Percentiles rank a stretch among this genome's conserved stretches.
Evolutionary conservation across 2,113 vertebrate genomes (phyloP).

Genomic region (Proterorhinus semilunaris): DNA sequence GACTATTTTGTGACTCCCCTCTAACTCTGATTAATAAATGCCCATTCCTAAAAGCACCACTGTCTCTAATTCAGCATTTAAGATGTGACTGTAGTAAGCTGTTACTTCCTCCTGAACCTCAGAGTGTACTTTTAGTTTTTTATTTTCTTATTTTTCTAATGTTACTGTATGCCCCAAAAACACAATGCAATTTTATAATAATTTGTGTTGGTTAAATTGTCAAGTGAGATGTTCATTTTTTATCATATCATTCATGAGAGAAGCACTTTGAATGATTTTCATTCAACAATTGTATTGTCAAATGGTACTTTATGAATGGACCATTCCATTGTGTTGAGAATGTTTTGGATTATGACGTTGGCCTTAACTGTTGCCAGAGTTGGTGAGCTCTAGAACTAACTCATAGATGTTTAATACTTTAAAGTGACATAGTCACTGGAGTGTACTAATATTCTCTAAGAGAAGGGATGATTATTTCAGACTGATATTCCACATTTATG

Average conservation of each 20-base stretch:
- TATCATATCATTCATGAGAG: constrained; percentile 83
- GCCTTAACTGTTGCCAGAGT: constrained; percentile 80
- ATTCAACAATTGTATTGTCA: constrained; percentile 51
- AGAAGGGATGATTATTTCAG: constrained; percentile 89
- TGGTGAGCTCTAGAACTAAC: constrained; percentile 92
- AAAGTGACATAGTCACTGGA: constrained; percentile 93
- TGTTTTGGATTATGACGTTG: constrained; percentile 63
- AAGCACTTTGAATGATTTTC: constrained; percentile 73
- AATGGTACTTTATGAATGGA: constrained; percentile 55
- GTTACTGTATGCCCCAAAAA: constrained; percentile 53
- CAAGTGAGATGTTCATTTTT: constrained; percentile 49
- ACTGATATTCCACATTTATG: constrained; percentile 58
- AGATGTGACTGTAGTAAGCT: not conserved
- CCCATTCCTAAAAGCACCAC: not conserved
- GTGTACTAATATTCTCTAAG: constrained; percentile 99
- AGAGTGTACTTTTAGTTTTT: constrained; percentile 54
- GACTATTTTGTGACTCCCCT: constrained; percentile 90
- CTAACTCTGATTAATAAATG: constrained; percentile 63
- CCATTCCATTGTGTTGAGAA: constrained; percentile 49
- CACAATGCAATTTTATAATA: constrained; percentile 63
- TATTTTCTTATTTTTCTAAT: constrained; percentile 52
- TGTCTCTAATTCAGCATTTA: not conserved
- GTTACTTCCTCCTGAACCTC: constrained; percentile 49
- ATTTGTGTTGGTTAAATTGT: constrained; percentile 49
- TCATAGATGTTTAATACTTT: constrained; percentile 96